A percentile compares a stretch with the other conserved stretches of the same genome.
Evolutionary conservation across 2,888 invertebrate genomes (phyloP).

Genomic region (Physocephala rufipes): DNA sequence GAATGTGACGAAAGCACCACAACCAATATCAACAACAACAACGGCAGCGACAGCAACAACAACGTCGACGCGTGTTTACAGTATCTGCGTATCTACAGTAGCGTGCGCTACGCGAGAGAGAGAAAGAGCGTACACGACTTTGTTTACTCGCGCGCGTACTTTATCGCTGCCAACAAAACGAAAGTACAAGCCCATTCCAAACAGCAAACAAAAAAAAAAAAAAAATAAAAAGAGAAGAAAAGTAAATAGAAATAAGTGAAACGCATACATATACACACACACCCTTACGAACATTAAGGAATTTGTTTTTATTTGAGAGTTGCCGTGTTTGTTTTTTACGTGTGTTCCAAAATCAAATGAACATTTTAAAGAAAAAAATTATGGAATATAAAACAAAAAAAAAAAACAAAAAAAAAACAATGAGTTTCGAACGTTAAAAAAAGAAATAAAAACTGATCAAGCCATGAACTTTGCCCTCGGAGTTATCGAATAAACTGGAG

Average conservation of each 20-base stretch:
- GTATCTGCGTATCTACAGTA: slow-evolving; percentile 53
- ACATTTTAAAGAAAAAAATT: not conserved
- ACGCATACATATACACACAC: not conserved
- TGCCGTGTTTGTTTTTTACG: not conserved
- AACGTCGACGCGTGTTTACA: not conserved
- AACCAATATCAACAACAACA: slow-evolving; percentile 16
- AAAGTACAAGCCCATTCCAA: too few species aligned
- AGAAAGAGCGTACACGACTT: too few species aligned
- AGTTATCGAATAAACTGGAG: not conserved
- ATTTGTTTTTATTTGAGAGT: not conserved
- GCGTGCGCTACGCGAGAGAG: slow-evolving; percentile 53
- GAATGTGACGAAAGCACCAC: not conserved
- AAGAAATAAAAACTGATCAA: not conserved
- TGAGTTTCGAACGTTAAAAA: not conserved
- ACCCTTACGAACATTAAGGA: not conserved
- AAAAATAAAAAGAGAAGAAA: too few species aligned
- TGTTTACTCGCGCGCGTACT: slow-evolving; percentile 21
- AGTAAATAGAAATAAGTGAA: not conserved
- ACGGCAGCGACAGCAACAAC: slow-evolving; percentile 5
- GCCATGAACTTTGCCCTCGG: slow-evolving; percentile 1
- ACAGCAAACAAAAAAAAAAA: not conserved
- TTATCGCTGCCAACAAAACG: not conserved
- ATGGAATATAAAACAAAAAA: not conserved
- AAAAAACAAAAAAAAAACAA: not conserved
- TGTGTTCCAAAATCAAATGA: too few species aligned